These are phyloP conservation scores for Papilio xuthus DNA, from an alignment of 1,140 invertebrate genomes.

Conservation along the genomic window DNA sequence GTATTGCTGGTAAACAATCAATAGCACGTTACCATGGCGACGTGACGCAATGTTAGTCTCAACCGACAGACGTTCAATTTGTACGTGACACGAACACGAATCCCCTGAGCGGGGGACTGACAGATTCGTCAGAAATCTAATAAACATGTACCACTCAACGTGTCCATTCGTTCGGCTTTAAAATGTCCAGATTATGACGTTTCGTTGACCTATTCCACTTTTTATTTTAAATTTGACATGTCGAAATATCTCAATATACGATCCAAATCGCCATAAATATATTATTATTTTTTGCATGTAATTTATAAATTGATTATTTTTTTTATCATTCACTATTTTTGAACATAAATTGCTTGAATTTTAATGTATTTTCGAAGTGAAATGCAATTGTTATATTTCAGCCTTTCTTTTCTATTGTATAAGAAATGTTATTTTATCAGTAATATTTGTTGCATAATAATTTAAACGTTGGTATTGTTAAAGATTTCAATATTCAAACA, in stretches of 20 bases:
- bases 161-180: background rate
- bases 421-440: slow-evolving; percentile 7
- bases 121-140: slow-evolving; percentile 25
- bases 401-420: background rate
- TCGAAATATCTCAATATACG: background rate
- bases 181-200: slow-evolving; percentile 18
- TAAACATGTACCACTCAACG: slow-evolving; percentile 23
- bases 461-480: slow-evolving; percentile 14
- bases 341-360: too few species aligned
- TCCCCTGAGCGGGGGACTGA: slow-evolving; percentile 1
- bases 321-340: background rate
- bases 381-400: background rate
- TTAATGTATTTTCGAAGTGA: background rate
- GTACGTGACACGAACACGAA: slow-evolving; percentile 38
- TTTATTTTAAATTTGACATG: slow-evolving; percentile 21
- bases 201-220: slow-evolving; percentile 34
- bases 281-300: background rate
- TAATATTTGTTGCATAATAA: slow-evolving; percentile 9
- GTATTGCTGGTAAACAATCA: slow-evolving; percentile 26
- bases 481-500: slow-evolving; percentile 18
- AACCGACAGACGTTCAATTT: slow-evolving; percentile 19
- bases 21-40: slow-evolving; percentile 30
- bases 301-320: background rate
- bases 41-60: slow-evolving; percentile 32
- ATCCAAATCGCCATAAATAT: background rate